Evolutionary conservation across 2,888 invertebrate genomes (phyloP).

Genomic region (Dasypolia templi): DNA sequence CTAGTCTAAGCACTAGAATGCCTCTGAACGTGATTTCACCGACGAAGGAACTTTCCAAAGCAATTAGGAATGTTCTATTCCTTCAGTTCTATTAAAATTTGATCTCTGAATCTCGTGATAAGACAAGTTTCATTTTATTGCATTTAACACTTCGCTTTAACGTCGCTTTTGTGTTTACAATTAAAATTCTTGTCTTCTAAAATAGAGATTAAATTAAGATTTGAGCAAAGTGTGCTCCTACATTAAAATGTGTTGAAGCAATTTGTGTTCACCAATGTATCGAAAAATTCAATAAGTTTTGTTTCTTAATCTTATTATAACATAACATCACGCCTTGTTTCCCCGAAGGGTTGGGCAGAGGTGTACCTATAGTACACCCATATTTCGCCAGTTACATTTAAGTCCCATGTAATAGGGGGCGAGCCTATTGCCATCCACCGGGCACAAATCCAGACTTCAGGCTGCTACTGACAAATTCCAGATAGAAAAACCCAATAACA

Average conservation of each 20-base stretch:
- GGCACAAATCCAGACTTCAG: no score
- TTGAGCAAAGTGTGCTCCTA: not conserved
- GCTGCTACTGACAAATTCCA: no score
- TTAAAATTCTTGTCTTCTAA: conserved; percentile 48
- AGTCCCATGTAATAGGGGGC: no score
- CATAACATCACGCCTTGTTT: no score
- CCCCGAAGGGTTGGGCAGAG: no score
- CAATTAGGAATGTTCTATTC: conserved; percentile 70
- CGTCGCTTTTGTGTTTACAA: conserved; percentile 43
- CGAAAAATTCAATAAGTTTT: not conserved
- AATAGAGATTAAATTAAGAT: conserved; percentile 15
- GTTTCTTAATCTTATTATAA: not conserved
- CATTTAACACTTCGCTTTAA: conserved; percentile 47
- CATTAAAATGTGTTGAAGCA: conserved; percentile 18
- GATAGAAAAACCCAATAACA: no score
- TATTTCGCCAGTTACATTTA: no score
- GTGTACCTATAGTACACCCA: no score
- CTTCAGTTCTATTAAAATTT: conserved; percentile 64
- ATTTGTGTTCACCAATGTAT: conserved; percentile 14
- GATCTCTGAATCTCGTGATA: conserved; percentile 63
- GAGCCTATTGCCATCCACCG: no score
- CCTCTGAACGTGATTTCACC: conserved; percentile 59
- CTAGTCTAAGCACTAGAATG: conserved; percentile 60
- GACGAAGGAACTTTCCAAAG: conserved; percentile 63
- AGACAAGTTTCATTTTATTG: conserved; percentile 65